Percentiles rank a stretch among this genome's conserved stretches.
phyloP scores from a whole-genome alignment of 2,888 invertebrate genomes.

The Eristalis pertinax region DNA sequence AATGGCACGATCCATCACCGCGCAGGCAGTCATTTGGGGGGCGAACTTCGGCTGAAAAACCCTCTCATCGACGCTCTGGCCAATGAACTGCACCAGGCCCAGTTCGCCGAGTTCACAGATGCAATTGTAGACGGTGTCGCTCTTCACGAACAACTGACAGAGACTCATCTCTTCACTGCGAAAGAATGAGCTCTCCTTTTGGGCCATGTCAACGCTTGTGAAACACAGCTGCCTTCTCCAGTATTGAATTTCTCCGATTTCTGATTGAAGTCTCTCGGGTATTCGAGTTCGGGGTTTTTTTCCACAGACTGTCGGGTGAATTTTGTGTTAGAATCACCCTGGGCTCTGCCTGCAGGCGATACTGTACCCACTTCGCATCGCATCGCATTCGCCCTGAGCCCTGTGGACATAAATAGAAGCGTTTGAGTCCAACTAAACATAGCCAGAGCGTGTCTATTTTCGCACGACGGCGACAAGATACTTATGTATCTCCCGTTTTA shows the following conservation, averaged over 20 bases:
- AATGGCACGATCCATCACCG: conserved; percentile 74
- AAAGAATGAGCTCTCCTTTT: conserved; percentile 65
- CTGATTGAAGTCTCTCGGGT: neutral
- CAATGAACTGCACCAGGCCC: conserved; percentile 77
- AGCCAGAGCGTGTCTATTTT: conserved; percentile 31
- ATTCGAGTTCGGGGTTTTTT: neutral
- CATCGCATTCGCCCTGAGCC: neutral
- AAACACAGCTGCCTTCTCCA: too few relatives aligned
- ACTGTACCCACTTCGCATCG: neutral
- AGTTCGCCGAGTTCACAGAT: conserved; percentile 76
- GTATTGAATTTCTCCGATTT: neutral
- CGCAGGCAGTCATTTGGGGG: conserved; percentile 74
- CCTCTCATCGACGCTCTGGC: conserved; percentile 74
- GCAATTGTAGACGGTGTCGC: conserved; percentile 77
- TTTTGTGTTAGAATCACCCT: neutral
- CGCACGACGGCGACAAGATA: neutral
- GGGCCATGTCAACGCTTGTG: neutral
- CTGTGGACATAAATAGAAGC: conserved; percentile 21
- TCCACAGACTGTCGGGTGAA: neutral
- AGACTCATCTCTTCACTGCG: conserved; percentile 78
- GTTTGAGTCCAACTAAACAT: conserved; percentile 26
- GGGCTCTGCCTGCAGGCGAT: neutral
- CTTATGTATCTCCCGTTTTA: neutral
- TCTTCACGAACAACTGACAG: conserved; percentile 76
- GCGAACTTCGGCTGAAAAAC: conserved; percentile 74